A percentile compares a stretch with the other conserved stretches of the same genome.
Evolutionary conservation across 2,113 vertebrate genomes (phyloP).

Genomic region (Dipodomys stephensi): DNA sequence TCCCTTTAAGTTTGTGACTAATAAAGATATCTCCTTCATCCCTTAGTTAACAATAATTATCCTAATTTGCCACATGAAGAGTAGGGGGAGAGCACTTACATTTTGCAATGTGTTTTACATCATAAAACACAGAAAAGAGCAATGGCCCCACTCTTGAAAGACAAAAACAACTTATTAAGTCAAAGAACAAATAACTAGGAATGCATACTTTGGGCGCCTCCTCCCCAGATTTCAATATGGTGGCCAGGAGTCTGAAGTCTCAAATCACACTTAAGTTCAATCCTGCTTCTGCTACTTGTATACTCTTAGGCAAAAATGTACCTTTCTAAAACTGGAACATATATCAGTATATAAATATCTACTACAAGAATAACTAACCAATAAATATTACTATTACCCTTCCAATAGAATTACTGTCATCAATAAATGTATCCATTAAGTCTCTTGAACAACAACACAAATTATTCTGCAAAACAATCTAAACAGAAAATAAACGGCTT

Average conservation of each 20-base stretch:
- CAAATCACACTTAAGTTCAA: slow-evolving; percentile 26
- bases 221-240: neutral
- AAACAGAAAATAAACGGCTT: neutral
- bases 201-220: neutral
- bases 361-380: neutral
- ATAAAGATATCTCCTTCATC: slow-evolving; percentile 71
- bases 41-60: slow-evolving; percentile 72
- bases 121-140: slow-evolving; percentile 4
- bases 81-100: slow-evolving; percentile 5
- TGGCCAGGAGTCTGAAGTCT: neutral
- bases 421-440: neutral
- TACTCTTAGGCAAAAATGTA: neutral
- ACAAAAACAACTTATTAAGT: slow-evolving; percentile 49
- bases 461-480: neutral
- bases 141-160: neutral
- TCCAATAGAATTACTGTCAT: neutral
- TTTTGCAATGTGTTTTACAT: slow-evolving; percentile 58
- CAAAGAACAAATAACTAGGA: neutral
- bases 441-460: neutral
- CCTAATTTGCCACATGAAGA: slow-evolving; percentile 67
- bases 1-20: slow-evolving; percentile 67
- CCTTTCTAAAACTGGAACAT: neutral
- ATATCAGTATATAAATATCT: no score
- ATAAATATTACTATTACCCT: neutral
- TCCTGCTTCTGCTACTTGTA: neutral